Evolutionary conservation across 37 sponge, comb jelly and placozoan species (phyloP), one percentile per base, ranked within the genome.

Genomic region (Chondrilla cf. caribensis): DNA sequence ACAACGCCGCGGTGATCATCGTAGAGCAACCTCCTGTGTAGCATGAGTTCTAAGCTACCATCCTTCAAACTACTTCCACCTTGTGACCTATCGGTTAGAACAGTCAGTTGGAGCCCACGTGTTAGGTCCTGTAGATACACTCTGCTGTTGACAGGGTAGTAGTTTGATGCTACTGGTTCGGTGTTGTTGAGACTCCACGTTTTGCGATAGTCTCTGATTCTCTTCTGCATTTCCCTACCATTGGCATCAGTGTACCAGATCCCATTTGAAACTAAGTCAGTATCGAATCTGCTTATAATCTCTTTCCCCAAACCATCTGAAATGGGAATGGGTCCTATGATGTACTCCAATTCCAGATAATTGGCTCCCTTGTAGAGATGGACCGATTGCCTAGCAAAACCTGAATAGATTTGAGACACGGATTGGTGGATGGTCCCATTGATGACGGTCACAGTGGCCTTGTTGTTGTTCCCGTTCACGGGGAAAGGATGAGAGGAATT

Each of bases 241-340:
- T 97, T 97, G 43, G 93, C 86, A 60, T 97, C 98, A 47, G 98
- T 97, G 79, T 93, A 97, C 84, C 83, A 97, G 24, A 54, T 81
- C 37, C 37, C 31, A 18, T 92, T 77, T 2, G 95, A 83, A 15
- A 44, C 35, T 19, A 93, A 71, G 54, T 60, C 44, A 28, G 93
- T 89, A 26, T 85, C 55, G 83, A 86, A 97, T 0, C 93, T 54
- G 22, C 86, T 90, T 51, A 97, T 95, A 11, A 97, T 79, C 80
- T 97, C 98, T 65, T 93, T 95, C 0, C 98, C 98, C 38, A 87
- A 62, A 51, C 89, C 85, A 57, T 90, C 93, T 7, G 82, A 71
- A 54, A 64, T 73, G 1, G 87, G 89, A 9, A 93, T 90, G 5
- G 94, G 90, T 36, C 94, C 94, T 29, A 93, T 87, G 11, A 87